Evolutionary conservation across 2,113 vertebrate genomes (phyloP).

Genomic region (Poecilia latipinna): DNA sequence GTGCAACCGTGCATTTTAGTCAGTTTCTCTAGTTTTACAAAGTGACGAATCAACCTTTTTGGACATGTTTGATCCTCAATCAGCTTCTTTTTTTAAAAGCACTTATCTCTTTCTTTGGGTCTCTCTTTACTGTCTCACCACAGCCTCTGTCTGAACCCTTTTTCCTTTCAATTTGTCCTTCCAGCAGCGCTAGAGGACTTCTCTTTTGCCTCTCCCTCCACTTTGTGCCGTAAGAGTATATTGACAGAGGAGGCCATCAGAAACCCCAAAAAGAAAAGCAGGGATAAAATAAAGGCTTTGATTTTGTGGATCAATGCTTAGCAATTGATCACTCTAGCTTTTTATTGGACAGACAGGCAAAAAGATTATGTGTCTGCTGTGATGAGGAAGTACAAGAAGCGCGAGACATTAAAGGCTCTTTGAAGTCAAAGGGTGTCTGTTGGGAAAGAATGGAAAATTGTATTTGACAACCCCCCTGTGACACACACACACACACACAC

Average conservation of each 20-base stretch:
- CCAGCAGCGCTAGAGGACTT: conserved; percentile 44
- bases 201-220: conserved; percentile 19
- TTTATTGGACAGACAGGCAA: conserved; percentile 41
- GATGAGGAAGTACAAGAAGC: conserved; percentile 47
- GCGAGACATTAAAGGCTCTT: conserved; percentile 63
- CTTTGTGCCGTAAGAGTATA: conserved; percentile 26
- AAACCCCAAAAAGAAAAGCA: conserved; percentile 21
- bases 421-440: conserved; percentile 51
- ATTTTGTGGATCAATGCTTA: conserved; percentile 69
- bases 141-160: conserved; percentile 28
- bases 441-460: conserved; percentile 45
- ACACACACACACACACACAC: conserved; percentile 21
- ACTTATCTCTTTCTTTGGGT: not conserved
- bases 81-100: conserved; percentile 14
- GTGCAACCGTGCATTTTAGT: not conserved
- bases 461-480: conserved; percentile 9
- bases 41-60: conserved; percentile 28
- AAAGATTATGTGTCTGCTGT: conserved; percentile 44
- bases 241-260: conserved; percentile 6
- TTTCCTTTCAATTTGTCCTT: conserved; percentile 54
- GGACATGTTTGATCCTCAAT: conserved; percentile 22
- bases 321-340: conserved; percentile 55
- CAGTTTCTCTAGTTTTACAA: conserved; percentile 10
- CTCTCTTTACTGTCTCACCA: conserved; percentile 26
- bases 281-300: conserved; percentile 60